Base-by-base conservation (phyloP, 2,888 invertebrate genomes). In the Amiota minor region DNA sequence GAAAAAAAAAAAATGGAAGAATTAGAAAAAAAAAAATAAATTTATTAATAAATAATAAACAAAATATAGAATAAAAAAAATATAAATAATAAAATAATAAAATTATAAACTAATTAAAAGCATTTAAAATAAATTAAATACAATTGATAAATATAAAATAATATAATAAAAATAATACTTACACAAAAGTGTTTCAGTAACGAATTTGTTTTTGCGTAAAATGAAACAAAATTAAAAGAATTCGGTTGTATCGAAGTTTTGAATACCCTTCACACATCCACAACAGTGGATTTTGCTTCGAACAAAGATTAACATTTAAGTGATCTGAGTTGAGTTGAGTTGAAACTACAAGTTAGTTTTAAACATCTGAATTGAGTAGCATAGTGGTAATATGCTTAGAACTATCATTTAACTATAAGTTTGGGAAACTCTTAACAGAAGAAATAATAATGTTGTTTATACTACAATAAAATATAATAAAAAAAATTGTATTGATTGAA, bases 181-280 rank as follows among this genome's bases (percentile, higher is more conserved):
- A 49, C 12, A 6, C n/a, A 67, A 67, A 49, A 45, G 65, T 12
- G 65, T 67, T 67, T 67, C 65, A 67, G 20, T 67, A 11, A 67
- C 65, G 65, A 67, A 67, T 67, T 67, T 67, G 47, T 67, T 67
- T 64, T 49, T 67, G 65, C 49, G 62, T 62, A 62, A 45, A 59
- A 62, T 45, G 45, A 35, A 64, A 71, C 67, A 72, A 70, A 50
- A 72, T 49, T 11, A 61, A 61, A 71, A 71, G 45, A 59, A 62
- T n/a, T 35, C 16, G 50, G 35, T 35, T 35, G 35, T 35, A 35
- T 35, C 35, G 35, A 35, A 35, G 35, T 35, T 35, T 4, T 35
- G 6, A 35, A 35, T 35, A 35, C 35, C 35, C 35, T 35, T 35
- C 35, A 35, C 35, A 35, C 35, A 35, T 4, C 0, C 35, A 35